Base-by-base conservation (phyloP, 1,140 invertebrate species). In the Luehdorfia chinensis region DNA sequence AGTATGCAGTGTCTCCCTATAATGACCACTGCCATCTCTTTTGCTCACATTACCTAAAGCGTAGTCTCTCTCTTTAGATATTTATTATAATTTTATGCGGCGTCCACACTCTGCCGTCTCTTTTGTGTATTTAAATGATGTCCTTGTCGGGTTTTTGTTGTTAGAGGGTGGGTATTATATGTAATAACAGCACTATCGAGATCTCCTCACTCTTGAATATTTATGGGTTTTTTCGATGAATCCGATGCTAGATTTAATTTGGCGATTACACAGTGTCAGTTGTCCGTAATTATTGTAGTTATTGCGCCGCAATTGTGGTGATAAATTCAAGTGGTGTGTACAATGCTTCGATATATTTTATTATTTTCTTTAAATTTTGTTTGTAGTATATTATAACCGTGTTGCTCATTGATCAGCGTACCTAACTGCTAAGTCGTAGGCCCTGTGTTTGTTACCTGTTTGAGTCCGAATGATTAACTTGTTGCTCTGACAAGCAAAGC, bases 1-100 rank as follows among this genome's bases (percentile, higher is more conserved):
- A n/a, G n/a, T n/a, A n/a, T n/a, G n/a, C n/a, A n/a, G n/a, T n/a
- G 23, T 16, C 12, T 47, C 48, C 39, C 50, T 34, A 49, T 47
- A 52, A 52, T 68, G 65, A 75, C 77, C 77, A 32, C 34, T 51
- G 16, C 59, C n/a, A 19, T 67, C 63, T 63, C 63, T 47, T 21
- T 61, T 54, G 14, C 1, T 41, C 25, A 37, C 51, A 3, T 21
- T 21, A 37, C 23, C 5, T 23, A 47, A 21, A 43, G 11, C 14
- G 30, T 44, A 27, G 43, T 68, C 65, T 54, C 62, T 47, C 47
- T 71, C 65, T 66, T 31, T 39, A 32, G 54, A 69, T 78, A 78
- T 84, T 84, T 84, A 84, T 84, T 78, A 80, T 84, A 80, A 84
- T 84, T 84, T 81, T 81, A 84, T 84, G 70, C 80, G 68, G 67